Base-by-base conservation (phyloP, 2,888 invertebrate species). In the Watsonalla cultraria region DNA sequence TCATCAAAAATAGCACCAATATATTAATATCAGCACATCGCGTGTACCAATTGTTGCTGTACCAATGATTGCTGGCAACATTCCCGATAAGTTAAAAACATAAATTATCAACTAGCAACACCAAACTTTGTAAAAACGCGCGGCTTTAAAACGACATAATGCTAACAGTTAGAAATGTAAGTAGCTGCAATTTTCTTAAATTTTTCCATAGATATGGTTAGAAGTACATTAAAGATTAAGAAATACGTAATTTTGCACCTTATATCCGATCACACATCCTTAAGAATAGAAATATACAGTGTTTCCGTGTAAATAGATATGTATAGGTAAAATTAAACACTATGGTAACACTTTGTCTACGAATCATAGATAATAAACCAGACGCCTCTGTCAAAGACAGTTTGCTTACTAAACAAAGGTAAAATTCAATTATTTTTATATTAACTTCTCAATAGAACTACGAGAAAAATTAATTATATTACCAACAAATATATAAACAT, bases 331-430 rank as follows among this genome's bases (percentile, higher is more conserved):
- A 86, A 83, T 83, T 82, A 84, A 77, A 76, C 74, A 77, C 80
- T 85, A 89, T 88, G 90, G 90, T 90, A 90, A 90, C 90, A 84
- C 74, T 82, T 82, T 70, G 68, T 64, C 80, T 83, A 84, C 73
- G 72, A 82, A 82, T 80, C 65, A 70, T 75, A 72, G 62, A 66
- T 55, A 54, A 54, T 56, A 62, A 24, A 11, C 8, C 15, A 24
- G 5, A 35, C 15, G 15, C 8, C 6, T 9, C 37, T 37, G 14
- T 35, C n/a, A 37, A 37, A 9, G 39, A 37, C 9, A 37, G 14
- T 15, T 37, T 34, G 8, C 13, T 13, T 35, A 35, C 0, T 37
- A n/a, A 11, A 42, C 7, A 7, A 37, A 42, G 5, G 42, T 42
- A 11, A 42, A 42, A 42, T 5, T 42, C 11, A 8, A 5, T 11